Conservation (phyloP, 2,888 invertebrate genomes). For the Phragmatobia fuliginosa region DNA sequence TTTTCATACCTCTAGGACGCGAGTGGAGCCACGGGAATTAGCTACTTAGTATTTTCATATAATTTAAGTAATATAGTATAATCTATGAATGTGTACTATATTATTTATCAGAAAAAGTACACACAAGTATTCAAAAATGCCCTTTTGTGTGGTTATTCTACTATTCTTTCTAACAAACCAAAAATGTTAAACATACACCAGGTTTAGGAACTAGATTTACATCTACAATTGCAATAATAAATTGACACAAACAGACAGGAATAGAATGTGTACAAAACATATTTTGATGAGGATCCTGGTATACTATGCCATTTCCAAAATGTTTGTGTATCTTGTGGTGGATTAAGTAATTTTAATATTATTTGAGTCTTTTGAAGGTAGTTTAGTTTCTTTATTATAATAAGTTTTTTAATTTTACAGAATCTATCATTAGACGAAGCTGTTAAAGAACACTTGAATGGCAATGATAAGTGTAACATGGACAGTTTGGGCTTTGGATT, state of each 20-base stretch:
- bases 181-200: too few species aligned
- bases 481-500: conserved; percentile 82
- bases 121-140: neutral
- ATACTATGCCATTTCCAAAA: too few species aligned
- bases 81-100: neutral
- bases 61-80: too few species aligned
- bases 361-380: neutral
- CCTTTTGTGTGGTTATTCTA: neutral
- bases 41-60: too few species aligned
- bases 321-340: too few species aligned
- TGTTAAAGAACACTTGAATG: conserved; percentile 76
- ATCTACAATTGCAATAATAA: too few species aligned
- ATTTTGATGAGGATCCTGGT: neutral
- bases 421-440: conserved; percentile 76
- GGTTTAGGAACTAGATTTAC: too few species aligned
- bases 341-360: too few species aligned
- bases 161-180: neutral
- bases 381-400: neutral
- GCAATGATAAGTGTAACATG: conserved; percentile 78
- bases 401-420: conserved; percentile 53
- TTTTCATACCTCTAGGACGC: too few species aligned
- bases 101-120: neutral
- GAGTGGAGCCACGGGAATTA: too few species aligned
- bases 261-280: neutral
- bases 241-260: too few species aligned